Conservation (phyloP, 2,113 vertebrate species). For the Protobothrops mucrosquamatus region DNA sequence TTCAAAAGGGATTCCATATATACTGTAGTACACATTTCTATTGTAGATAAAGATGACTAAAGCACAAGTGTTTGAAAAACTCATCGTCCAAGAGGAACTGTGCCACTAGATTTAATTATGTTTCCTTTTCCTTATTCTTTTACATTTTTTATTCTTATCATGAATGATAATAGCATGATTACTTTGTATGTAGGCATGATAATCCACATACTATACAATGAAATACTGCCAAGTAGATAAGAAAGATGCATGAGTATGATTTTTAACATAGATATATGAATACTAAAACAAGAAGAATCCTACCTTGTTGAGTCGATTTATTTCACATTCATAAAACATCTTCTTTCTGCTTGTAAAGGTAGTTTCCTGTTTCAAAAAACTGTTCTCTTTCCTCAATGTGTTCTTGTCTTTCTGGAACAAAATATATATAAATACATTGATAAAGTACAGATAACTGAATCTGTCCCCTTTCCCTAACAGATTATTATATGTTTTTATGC, state of each 20-base stretch:
- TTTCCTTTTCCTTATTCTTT: neutral
- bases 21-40: too few species aligned
- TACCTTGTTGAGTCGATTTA: constrained; percentile 75
- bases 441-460: constrained; percentile 29
- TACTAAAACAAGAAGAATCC: neutral
- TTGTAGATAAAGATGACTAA: too few species aligned
- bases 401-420: constrained; percentile 58
- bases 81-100: neutral
- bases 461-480: constrained; percentile 24
- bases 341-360: constrained; percentile 51
- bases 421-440: constrained; percentile 40
- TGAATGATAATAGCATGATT: neutral
- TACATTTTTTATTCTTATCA: neutral
- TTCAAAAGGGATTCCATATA: too few species aligned
- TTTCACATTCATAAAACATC: constrained; percentile 71
- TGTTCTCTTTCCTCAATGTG: constrained; percentile 69
- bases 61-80: too few species aligned
- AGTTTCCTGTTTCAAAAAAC: constrained; percentile 65
- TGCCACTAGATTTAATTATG: neutral
- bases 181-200: neutral
- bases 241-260: neutral
- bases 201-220: neutral
- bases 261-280: neutral
- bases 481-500: constrained; percentile 25
- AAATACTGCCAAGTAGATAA: neutral